Base-by-base conservation (phyloP, 2,888 invertebrate species). In the Slavum lentiscoides region DNA sequence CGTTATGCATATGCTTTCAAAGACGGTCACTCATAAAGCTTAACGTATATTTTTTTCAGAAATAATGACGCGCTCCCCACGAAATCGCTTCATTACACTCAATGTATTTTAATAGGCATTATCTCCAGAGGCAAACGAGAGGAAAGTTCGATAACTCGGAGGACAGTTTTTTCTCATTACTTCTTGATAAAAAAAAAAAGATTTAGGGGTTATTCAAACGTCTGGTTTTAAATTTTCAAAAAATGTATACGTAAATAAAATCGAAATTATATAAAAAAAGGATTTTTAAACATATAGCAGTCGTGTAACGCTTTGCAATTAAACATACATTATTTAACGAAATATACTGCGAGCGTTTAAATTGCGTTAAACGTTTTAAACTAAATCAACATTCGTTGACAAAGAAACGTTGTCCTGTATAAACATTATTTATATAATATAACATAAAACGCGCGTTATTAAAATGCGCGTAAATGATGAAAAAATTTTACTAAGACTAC, bases 111-210 rank as follows among this genome's bases (percentile, higher is more conserved):
- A 70, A 74, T 74, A 66, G 74, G 3, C 11, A 21, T 30, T 74
- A 74, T 66, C 66, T 55, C 30, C 2, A 9, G 11, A 37, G 53
- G 74, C 37, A 64, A 74, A 74, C n/a, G 64, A 66, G 39, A 74
- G 64, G 74, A 74, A 74, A 74, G 66, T 55, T 74, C 39, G 64
- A 74, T 74, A 74, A 74, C 74, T 74, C 21, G 39, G 55, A 66
- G 66, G 66, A 39, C 66, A 6, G 55, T 53, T 66, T 53, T n/a
- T 17, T 21, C 11, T 21, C 21, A 30, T 74, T 55, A 30, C 37
- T 55, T 66, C 74, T 74, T 39, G 74, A 74, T 74, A 66, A 74
- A 39, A 72, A 55, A 53, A 49, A 19, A 74, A 72, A 58, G 70
- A 70, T 74, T 74, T 64, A 64, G 17, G 5, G 74, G 62, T 53